phyloP scores from a whole-genome alignment of 2,113 vertebrate genomes.

The Clarias macrocephalus region DNA sequence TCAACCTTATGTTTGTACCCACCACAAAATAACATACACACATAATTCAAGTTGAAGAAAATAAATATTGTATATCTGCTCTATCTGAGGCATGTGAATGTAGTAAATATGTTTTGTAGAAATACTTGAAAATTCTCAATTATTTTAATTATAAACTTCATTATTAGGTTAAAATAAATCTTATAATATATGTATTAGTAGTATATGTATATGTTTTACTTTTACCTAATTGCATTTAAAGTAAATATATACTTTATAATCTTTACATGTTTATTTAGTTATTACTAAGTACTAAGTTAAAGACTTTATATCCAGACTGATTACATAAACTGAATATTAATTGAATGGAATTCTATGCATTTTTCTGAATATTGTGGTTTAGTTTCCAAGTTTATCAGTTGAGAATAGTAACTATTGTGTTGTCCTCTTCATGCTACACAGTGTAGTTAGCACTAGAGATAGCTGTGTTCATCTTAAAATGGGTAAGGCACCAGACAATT shows the following conservation, averaged over 20 bases:
- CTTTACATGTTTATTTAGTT: background rate
- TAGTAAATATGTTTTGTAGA: background rate
- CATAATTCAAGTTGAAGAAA: background rate
- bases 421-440: background rate
- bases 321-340: background rate
- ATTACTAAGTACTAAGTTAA: background rate
- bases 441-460: background rate
- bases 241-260: background rate
- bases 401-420: background rate
- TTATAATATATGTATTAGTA: background rate
- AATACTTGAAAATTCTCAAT: background rate
- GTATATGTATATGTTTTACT: background rate
- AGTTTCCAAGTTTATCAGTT: background rate
- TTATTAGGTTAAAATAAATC: background rate
- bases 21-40: background rate
- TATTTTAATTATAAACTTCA: background rate
- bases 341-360: background rate
- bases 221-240: background rate
- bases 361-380: background rate
- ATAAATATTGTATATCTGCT: background rate
- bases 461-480: background rate
- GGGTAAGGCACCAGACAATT: background rate
- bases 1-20: background rate
- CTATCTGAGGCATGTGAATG: background rate
- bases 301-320: background rate